Conservation (phyloP, 2,113 vertebrate species). For the Calcarius ornatus region DNA sequence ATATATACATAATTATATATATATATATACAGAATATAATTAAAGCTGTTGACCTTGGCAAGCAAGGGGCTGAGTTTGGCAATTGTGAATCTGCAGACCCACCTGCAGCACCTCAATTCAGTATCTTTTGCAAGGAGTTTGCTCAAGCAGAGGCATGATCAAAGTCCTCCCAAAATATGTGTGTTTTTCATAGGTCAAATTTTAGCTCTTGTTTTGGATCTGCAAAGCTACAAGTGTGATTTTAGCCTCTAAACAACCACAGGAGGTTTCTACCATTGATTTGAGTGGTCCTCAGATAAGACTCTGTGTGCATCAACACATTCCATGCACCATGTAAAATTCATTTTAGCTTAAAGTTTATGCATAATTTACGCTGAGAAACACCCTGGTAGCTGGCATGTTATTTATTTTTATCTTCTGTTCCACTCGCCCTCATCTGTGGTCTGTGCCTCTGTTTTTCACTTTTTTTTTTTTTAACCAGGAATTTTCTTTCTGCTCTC, state of each 20-base stretch:
- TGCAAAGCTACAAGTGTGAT: neutral
- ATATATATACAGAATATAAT: neutral
- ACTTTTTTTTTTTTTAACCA: neutral
- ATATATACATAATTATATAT: too few species aligned
- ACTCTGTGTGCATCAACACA: neutral
- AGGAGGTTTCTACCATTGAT: slow-evolving; percentile 19
- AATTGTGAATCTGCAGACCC: accelerated
- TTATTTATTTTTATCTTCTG: slow-evolving; percentile 22
- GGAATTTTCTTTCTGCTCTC: neutral
- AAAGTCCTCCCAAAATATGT: neutral
- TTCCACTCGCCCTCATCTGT: neutral
- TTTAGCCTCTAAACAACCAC: slow-evolving; percentile 24
- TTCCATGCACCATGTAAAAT: slow-evolving; percentile 35
- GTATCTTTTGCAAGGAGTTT: neutral
- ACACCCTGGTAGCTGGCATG: neutral
- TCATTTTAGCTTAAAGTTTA: slow-evolving; percentile 40
- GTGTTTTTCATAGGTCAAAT: neutral
- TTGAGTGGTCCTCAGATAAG: slow-evolving; percentile 23
- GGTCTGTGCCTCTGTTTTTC: neutral
- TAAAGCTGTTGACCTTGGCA: neutral
- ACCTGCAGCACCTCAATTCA: neutral
- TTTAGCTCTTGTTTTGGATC: neutral
- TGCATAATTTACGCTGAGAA: slow-evolving; percentile 43
- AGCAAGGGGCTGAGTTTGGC: neutral
- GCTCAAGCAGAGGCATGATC: neutral